phyloP scores from a whole-genome alignment of 1,140 invertebrate genomes.

The Psix sp. region DNA sequence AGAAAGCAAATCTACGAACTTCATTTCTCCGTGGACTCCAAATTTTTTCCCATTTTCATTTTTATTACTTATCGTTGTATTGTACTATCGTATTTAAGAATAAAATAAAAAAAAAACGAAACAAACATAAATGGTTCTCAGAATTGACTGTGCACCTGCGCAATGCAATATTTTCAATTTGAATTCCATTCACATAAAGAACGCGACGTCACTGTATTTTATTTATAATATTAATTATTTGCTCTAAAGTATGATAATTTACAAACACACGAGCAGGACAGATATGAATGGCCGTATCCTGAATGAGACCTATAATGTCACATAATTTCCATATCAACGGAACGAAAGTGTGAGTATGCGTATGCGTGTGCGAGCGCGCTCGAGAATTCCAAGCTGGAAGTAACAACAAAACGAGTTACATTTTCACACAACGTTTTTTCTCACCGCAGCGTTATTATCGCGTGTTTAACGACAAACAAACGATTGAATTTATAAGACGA shows the following conservation, averaged over 20 bases:
- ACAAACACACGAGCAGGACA: conserved; percentile 39
- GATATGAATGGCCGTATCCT: conserved; percentile 49
- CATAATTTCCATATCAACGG: conserved; percentile 53
- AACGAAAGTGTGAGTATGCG: conserved; percentile 2
- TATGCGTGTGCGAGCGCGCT: conserved; percentile 3
- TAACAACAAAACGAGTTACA: conserved; percentile 31
- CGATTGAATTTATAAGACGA: conserved; percentile 44
- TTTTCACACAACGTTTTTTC: conserved; percentile 20
- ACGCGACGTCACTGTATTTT: conserved; percentile 19
- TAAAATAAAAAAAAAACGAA: no score
- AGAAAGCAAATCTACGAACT: no score
- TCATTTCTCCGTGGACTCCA: no score
- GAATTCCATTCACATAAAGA: conserved; percentile 30
- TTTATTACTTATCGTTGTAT: no score
- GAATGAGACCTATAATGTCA: conserved; percentile 46
- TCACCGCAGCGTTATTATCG: conserved; percentile 17
- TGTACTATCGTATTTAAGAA: no score
- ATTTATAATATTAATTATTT: conserved; percentile 48
- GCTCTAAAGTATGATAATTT: conserved; percentile 8
- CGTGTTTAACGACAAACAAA: conserved; percentile 24
- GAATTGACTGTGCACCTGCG: conserved; percentile 34
- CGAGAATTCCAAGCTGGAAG: conserved; percentile 25
- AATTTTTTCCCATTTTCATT: no score
- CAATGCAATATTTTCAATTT: conserved; percentile 30
- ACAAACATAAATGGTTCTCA: conserved; percentile 34